Evolutionary conservation across 1,140 invertebrate species (phyloP).

Genomic region (Eumaeus atala): DNA sequence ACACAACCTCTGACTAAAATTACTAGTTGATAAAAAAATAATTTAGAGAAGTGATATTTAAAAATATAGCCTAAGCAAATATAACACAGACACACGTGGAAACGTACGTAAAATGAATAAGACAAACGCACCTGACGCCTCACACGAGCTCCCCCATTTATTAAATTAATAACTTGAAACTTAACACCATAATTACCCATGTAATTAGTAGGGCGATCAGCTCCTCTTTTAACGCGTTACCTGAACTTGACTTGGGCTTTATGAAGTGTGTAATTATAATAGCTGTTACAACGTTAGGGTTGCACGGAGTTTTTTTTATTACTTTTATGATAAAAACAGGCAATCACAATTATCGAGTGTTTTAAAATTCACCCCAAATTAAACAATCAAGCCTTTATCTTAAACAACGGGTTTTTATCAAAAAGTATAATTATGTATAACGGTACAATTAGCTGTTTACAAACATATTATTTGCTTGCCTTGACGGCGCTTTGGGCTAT

Average conservation of each 20-base stretch:
- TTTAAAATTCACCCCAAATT: slow-evolving; percentile 23
- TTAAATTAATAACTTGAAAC: slow-evolving; percentile 72
- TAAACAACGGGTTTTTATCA: slow-evolving; percentile 37
- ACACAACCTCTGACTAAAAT: too few species aligned
- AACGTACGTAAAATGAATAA: slow-evolving; percentile 5
- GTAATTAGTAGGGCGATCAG: slow-evolving; percentile 68
- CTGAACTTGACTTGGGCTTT: slow-evolving; percentile 59
- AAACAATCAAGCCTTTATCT: slow-evolving; percentile 40
- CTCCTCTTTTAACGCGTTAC: slow-evolving; percentile 64
- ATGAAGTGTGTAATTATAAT: slow-evolving; percentile 59
- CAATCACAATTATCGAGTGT: too few species aligned
- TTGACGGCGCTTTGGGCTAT: slow-evolving; percentile 51
- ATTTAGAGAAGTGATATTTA: too few species aligned
- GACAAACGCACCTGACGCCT: slow-evolving; percentile 50
- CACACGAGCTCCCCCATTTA: slow-evolving; percentile 61
- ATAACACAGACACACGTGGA: slow-evolving; percentile 21
- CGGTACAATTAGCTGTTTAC: slow-evolving; percentile 66
- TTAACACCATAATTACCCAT: slow-evolving; percentile 64
- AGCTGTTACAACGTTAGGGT: slow-evolving; percentile 8
- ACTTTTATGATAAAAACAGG: background rate
- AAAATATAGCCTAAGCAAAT: too few species aligned
- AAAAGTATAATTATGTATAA: slow-evolving; percentile 61
- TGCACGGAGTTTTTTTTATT: background rate
- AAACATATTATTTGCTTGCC: slow-evolving; percentile 72
- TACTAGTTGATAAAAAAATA: too few species aligned